Percentiles rank a stretch among this genome's conserved stretches.
Evolutionary conservation across 2,888 invertebrate genomes (phyloP).

Genomic region (Dinocampus coccinellae): DNA sequence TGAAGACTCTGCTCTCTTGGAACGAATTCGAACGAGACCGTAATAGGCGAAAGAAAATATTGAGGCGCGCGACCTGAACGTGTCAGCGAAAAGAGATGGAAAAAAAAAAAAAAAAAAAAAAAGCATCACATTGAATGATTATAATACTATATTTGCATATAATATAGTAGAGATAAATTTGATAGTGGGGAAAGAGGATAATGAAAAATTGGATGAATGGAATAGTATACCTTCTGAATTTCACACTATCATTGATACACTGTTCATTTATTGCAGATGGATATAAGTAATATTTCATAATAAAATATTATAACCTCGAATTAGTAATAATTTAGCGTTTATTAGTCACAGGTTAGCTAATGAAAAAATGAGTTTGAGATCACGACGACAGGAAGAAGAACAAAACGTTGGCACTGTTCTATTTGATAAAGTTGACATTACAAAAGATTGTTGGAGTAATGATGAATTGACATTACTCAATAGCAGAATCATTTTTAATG

Average conservation of each 20-base stretch:
- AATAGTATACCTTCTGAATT: conserved; percentile 7
- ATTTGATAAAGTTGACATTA: conserved; percentile 55
- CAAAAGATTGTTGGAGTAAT: conserved; percentile 59
- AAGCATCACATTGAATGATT: too few species aligned
- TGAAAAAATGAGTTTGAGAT: not conserved
- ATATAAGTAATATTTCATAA: conserved; percentile 17
- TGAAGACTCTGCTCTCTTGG: conserved; percentile 24
- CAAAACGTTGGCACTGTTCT: conserved; percentile 62
- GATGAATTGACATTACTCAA: conserved; percentile 59
- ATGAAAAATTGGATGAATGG: conserved; percentile 30
- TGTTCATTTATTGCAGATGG: conserved; percentile 2
- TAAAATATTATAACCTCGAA: not conserved
- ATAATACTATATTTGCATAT: not conserved
- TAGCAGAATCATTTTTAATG: conserved; percentile 61
- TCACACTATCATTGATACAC: conserved; percentile 9
- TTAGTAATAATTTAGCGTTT: not conserved
- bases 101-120: not conserved
- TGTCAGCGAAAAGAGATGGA: conserved; percentile 21
- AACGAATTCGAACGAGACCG: conserved; percentile 29
- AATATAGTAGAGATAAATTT: not conserved
- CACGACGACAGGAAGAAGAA: conserved; percentile 33
- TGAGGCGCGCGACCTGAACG: conserved; percentile 26
- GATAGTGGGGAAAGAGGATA: conserved; percentile 2
- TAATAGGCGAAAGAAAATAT: conserved; percentile 32
- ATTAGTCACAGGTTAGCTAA: conserved; percentile 6